These are phyloP conservation scores for Artibeus lituratus DNA, from an alignment of 2,797 vertebrate genomes.

Conservation along the genomic window DNA sequence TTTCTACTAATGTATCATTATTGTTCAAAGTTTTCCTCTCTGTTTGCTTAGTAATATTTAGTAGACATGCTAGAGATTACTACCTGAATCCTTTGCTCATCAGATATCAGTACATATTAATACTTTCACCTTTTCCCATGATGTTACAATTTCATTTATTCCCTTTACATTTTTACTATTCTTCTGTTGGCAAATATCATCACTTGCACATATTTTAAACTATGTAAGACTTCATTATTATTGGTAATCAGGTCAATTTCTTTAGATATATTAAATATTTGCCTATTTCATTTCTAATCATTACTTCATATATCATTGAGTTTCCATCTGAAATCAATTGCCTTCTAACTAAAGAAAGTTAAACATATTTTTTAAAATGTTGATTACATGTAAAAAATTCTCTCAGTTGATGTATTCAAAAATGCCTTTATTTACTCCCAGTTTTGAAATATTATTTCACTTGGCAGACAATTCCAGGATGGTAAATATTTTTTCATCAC, in stretches of 20 bases:
- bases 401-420: background rate
- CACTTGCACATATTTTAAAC: background rate
- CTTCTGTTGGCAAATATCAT: background rate
- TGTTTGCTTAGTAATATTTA: background rate
- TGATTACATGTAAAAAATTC: background rate
- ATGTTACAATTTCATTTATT: background rate
- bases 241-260: background rate
- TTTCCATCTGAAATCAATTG: background rate
- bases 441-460: background rate
- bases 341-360: background rate
- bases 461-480: background rate
- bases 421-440: background rate
- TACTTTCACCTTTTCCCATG: background rate
- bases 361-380: background rate
- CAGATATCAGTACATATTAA: background rate
- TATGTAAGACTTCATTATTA: background rate
- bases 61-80: too few species aligned
- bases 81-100: background rate
- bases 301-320: background rate
- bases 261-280: background rate
- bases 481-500: background rate
- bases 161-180: background rate
- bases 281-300: background rate
- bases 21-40: background rate
- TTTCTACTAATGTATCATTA: background rate